Percentiles rank a stretch among this genome's conserved stretches.
These are phyloP conservation scores for Poecilia wingei DNA, from an alignment of 2,797 vertebrate species.

Conservation along the genomic window DNA sequence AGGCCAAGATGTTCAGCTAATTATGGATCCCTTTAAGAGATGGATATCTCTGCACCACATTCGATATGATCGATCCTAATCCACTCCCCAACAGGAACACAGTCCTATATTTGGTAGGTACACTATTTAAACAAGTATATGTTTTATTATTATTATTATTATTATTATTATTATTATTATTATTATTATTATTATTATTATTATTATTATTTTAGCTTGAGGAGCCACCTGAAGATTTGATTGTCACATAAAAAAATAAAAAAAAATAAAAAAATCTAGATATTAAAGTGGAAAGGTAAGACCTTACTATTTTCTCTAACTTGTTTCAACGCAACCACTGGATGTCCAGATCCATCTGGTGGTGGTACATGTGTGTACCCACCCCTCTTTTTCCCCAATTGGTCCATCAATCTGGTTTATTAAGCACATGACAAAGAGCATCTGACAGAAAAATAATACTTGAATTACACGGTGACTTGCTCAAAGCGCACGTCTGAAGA, in stretches of 20 bases:
- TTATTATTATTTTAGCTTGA: background rate
- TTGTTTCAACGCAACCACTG: slow-evolving; percentile 33
- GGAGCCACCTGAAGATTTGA: background rate
- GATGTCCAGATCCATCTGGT: slow-evolving; percentile 16
- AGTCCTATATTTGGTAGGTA: too few species aligned
- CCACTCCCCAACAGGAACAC: too few species aligned
- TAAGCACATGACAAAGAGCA: slow-evolving; percentile 49
- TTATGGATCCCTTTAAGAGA: too few species aligned
- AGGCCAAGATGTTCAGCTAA: too few species aligned
- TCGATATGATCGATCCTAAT: too few species aligned
- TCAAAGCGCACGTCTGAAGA: slow-evolving; percentile 49
- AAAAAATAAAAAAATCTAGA: slow-evolving; percentile 20
- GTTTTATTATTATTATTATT: background rate
- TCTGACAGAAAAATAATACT: slow-evolving; percentile 55
- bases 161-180: too few species aligned
- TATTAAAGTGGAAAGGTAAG: slow-evolving; percentile 25
- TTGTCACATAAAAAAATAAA: background rate
- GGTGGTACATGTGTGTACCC: background rate
- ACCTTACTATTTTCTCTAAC: slow-evolving; percentile 22
- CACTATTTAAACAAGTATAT: background rate
- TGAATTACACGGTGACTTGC: slow-evolving; percentile 50
- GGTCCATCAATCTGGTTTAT: slow-evolving; percentile 44
- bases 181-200: too few species aligned
- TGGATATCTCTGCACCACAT: too few species aligned
- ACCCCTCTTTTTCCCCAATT: slow-evolving; percentile 11